Base-by-base conservation (phyloP, 92 coral and sea anemone species). In the Pocillopora meandrina region DNA sequence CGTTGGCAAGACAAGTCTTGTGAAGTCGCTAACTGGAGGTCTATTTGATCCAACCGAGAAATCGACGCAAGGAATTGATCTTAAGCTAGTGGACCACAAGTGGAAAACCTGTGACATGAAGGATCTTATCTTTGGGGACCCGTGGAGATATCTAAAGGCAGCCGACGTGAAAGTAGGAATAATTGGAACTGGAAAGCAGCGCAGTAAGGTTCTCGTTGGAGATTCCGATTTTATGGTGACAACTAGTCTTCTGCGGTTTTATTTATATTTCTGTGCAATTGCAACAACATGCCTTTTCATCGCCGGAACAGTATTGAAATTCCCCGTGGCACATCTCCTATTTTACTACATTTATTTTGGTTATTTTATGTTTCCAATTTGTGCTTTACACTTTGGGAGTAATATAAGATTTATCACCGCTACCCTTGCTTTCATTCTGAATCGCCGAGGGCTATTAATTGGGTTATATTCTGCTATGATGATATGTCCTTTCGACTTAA, bases 1-100 rank as follows among this genome's bases (percentile, higher is more conserved):
- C 49, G 75, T 69, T 14, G 90, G 87, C 4, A 87, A 87, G 56
- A 87, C 90, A 10, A 87, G 90, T 76, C 73, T 87, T 0, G 78
- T 82, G 0, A 87, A 82, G 21, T 71, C 90, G 5, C 68, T 87
- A 12, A 82, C 79, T 13, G 90, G 90, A 75, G 14, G 67, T n/a
- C 65, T 77, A 74, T 83, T 81, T 21, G 87, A 87, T 76, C 77
- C 65, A 7, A 52, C 58, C 6, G 61, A 87, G 58, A 35, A 65
- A 1, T 67, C 47, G 35, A 87, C 90, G 31, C 75, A 77, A 31
- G 90, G 90, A 26, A 63, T 87, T 15, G 90, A 87, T 34, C 61
- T 35, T 5, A 68, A 77, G 67, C 49, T 81, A 57, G 90, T 87
- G 12, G 21, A 87, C 52, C 64, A 85, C 16, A 68, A 61, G 61